These are phyloP conservation scores for Astyanax mexicanus DNA, from an alignment of 2,797 vertebrate genomes.

Conservation along the genomic window DNA sequence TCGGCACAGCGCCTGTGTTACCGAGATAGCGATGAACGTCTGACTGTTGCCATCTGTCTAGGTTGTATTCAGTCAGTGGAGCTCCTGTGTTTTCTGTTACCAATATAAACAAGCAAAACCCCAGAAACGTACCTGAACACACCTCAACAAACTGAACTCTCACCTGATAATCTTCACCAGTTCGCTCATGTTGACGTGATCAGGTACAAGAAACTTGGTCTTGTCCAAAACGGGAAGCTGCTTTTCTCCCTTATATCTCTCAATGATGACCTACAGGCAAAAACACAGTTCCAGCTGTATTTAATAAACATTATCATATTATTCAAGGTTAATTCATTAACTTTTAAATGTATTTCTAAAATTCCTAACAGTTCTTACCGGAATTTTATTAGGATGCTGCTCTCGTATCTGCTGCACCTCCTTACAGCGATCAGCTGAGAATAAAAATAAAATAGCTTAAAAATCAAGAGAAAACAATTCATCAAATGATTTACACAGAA, in stretches of 20 bases:
- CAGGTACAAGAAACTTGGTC: slow-evolving; percentile 97
- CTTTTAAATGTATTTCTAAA: too few relatives aligned
- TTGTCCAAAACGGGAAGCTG: slow-evolving; percentile 97
- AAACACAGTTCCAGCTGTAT: too few relatives aligned
- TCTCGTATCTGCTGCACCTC: slow-evolving; percentile 98
- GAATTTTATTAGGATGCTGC: slow-evolving; percentile 98
- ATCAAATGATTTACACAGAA: neutral
- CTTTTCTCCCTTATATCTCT: slow-evolving; percentile 97
- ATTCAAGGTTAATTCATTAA: neutral
- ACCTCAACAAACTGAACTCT: too few relatives aligned
- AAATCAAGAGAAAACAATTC: neutral
- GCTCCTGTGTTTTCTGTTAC: too few relatives aligned
- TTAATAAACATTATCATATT: too few relatives aligned
- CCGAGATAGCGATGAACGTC: too few relatives aligned
- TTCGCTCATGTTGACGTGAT: slow-evolving; percentile 99
- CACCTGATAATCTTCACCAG: slow-evolving; percentile 98
- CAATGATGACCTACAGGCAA: slow-evolving; percentile 90
- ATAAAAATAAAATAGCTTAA: too few relatives aligned
- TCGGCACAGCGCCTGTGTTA: too few relatives aligned
- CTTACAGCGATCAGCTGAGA: slow-evolving; percentile 93
- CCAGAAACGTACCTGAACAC: too few relatives aligned
- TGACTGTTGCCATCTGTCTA: too few relatives aligned
- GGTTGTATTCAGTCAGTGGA: too few relatives aligned
- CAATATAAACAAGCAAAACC: too few relatives aligned
- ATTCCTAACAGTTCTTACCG: slow-evolving; percentile 79